Percentiles rank a stretch among this genome's conserved stretches.
Evolutionary conservation across 2,113 vertebrate genomes (phyloP).

Genomic region (Daboia siamensis): DNA sequence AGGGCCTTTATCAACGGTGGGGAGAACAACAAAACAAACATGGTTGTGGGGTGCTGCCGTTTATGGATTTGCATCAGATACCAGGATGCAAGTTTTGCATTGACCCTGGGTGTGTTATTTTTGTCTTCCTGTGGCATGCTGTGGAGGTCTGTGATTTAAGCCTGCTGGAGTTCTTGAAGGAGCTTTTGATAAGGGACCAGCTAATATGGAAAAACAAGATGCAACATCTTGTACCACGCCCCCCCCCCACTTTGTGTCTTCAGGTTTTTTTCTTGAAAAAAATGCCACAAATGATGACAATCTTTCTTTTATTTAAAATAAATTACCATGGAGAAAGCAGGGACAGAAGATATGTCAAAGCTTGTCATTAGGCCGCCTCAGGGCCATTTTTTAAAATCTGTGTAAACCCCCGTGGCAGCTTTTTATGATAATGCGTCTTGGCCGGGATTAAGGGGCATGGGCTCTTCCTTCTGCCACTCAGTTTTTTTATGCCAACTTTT

Average conservation of each 20-base stretch:
- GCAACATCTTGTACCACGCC: background rate
- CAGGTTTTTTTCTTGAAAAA: background rate
- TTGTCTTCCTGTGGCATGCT: background rate
- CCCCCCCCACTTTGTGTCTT: background rate
- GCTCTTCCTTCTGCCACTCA: conserved; percentile 3
- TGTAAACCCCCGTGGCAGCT: background rate
- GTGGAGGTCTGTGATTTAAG: background rate
- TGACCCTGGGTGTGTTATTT: background rate
- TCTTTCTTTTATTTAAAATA: background rate
- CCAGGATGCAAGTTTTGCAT: background rate
- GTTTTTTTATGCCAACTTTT: conserved; percentile 7
- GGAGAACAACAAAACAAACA: background rate
- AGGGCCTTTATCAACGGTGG: background rate
- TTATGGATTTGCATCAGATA: background rate
- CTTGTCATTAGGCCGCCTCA: background rate
- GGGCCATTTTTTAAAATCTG: background rate
- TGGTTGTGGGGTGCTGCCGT: background rate
- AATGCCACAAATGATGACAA: background rate
- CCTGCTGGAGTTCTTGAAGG: background rate
- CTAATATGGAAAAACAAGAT: background rate
- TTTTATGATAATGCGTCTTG: background rate
- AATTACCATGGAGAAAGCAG: background rate
- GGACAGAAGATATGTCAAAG: background rate
- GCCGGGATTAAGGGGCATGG: background rate
- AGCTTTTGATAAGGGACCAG: background rate